Evolutionary conservation across 2,888 invertebrate genomes (phyloP).

Genomic region (Drosophila meridiana): DNA sequence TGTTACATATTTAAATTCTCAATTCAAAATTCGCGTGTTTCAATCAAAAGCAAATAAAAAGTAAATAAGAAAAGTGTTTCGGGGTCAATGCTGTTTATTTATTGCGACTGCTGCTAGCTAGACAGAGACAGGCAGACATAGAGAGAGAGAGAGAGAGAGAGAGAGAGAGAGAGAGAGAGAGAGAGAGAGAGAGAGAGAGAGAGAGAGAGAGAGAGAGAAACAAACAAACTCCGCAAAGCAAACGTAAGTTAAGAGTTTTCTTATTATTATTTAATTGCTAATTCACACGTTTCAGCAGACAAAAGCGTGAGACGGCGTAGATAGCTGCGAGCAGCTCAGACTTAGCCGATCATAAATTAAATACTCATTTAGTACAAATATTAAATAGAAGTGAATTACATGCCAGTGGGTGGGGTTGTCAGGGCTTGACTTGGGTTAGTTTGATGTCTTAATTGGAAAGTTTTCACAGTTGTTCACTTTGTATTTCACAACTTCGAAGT

Average conservation of each 20-base stretch:
- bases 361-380: conserved; percentile 6
- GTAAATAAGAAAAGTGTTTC: conserved; percentile 47
- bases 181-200: conserved; percentile 1
- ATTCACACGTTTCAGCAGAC: conserved; percentile 25
- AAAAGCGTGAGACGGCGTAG: conserved; percentile 8
- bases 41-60: conserved; percentile 25
- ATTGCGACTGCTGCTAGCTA: conserved; percentile 23
- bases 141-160: conserved; percentile 1
- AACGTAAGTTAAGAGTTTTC: conserved; percentile 38
- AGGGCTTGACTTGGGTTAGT: neutral
- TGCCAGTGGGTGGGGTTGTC: neutral
- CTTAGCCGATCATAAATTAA: conserved; percentile 4
- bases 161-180: neutral
- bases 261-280: conserved; percentile 36
- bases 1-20: conserved; percentile 38
- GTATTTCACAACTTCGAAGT: neutral
- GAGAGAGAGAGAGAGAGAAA: neutral
- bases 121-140: no score
- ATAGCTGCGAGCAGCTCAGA: neutral
- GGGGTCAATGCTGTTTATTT: conserved; percentile 57
- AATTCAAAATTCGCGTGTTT: conserved; percentile 35
- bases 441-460: neutral
- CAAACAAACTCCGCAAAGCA: conserved; percentile 10
- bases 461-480: neutral
- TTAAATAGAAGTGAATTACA: neutral